Conservation (phyloP, 2,113 vertebrate genomes). For the Neotoma lepida region DNA sequence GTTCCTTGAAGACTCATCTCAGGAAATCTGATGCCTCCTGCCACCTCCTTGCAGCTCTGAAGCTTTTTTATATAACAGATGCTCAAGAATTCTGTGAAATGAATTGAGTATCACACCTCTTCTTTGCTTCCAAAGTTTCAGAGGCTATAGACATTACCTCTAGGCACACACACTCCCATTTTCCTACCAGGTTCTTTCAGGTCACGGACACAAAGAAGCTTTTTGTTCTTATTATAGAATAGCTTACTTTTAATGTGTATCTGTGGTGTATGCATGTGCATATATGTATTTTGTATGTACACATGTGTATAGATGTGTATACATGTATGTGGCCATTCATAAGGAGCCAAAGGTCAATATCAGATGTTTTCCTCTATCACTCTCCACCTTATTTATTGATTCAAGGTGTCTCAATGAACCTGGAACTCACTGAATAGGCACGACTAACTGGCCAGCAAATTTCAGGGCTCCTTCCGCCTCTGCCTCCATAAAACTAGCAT, state of each 20-base stretch:
- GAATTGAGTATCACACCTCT: background rate
- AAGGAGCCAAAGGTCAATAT: background rate
- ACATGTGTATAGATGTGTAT: background rate
- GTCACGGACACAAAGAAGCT: background rate
- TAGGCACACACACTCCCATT: background rate
- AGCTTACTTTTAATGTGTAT: background rate
- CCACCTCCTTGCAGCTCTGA: background rate
- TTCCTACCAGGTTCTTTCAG: background rate
- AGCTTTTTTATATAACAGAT: background rate
- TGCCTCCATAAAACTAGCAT: background rate
- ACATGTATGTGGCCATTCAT: background rate
- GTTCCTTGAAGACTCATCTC: background rate
- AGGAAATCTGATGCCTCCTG: background rate
- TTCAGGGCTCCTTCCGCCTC: background rate
- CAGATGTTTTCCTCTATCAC: background rate
- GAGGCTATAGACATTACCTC: background rate
- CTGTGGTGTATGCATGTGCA: background rate
- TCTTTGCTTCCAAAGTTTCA: background rate
- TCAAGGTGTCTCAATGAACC: background rate
- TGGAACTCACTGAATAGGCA: background rate
- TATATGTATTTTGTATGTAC: background rate
- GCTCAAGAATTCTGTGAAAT: background rate
- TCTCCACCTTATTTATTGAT: background rate
- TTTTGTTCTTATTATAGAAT: conserved; percentile 7
- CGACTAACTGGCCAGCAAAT: background rate